A percentile compares a stretch with the other conserved stretches of the same genome.
These are phyloP conservation scores for Schlechtendalia chinensis DNA, from an alignment of 1,140 invertebrate species.

Conservation along the genomic window DNA sequence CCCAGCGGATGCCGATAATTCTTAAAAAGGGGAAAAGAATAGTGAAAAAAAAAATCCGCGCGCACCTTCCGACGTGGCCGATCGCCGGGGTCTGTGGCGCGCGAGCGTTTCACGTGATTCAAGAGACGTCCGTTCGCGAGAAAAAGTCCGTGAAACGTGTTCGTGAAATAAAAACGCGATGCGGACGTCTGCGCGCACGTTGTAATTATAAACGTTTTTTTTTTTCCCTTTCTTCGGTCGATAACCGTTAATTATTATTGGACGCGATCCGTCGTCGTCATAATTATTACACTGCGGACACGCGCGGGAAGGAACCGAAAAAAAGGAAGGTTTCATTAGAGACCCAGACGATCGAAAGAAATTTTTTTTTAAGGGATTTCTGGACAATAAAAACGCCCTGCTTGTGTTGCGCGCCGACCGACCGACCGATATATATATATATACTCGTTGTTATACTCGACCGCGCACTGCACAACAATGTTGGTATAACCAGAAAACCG, in stretches of 20 bases:
- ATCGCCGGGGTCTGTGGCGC: no score
- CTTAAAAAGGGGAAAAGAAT: not conserved
- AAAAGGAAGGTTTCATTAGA: not conserved
- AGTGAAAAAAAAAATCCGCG: not conserved
- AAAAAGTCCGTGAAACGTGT: no score
- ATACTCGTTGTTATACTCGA: not conserved
- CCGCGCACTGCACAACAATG: slow-evolving; percentile 10
- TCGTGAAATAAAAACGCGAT: no score
- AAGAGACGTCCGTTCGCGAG: no score
- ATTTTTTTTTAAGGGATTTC: not conserved
- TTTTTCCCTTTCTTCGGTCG: not conserved
- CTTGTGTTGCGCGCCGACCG: no score
- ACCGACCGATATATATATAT: no score
- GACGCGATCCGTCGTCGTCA: slow-evolving; percentile 23
- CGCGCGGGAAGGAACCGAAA: not conserved
- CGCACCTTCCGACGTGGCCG: not conserved
- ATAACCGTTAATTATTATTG: slow-evolving; percentile 21
- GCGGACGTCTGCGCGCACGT: no score
- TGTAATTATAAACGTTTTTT: slow-evolving; percentile 43
- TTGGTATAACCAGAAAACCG: not conserved
- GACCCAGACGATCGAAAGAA: slow-evolving; percentile 12
- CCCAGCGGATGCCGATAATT: slow-evolving; percentile 23
- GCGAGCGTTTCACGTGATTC: no score
- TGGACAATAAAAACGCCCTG: slow-evolving; percentile 12
- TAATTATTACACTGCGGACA: slow-evolving; percentile 16